A percentile compares a stretch with the other conserved stretches of the same genome.
These are phyloP conservation scores for Ophonus ardosiacus DNA, from an alignment of 2,888 invertebrate genomes.

Conservation along the genomic window DNA sequence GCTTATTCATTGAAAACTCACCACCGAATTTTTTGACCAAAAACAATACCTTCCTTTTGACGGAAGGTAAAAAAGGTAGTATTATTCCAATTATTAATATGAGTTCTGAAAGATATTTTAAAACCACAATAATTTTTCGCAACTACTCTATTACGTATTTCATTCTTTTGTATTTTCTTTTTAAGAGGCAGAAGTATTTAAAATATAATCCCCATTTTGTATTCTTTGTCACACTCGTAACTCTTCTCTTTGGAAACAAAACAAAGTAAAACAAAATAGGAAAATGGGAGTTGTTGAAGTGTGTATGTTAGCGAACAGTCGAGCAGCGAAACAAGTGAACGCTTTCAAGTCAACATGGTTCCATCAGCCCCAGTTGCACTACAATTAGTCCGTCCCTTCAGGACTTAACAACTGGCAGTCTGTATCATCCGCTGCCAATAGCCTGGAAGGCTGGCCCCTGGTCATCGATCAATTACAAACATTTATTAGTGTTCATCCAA, in stretches of 20 bases:
- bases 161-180: no score
- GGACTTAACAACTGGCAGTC: constrained; percentile 11
- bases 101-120: no score
- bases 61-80: no score
- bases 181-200: not conserved
- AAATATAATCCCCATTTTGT: not conserved
- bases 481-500: not conserved
- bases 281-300: constrained; percentile 32
- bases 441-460: not conserved
- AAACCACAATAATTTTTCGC: no score
- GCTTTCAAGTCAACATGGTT: constrained; percentile 54
- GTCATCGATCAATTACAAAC: constrained; percentile 4
- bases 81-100: no score
- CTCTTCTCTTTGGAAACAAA: not conserved
- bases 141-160: no score
- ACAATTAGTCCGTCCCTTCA: constrained; percentile 18
- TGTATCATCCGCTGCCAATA: not conserved
- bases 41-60: no score
- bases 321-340: constrained; percentile 54
- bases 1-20: no score
- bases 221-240: not conserved
- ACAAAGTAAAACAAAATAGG: constrained; percentile 26
- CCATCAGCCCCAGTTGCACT: constrained; percentile 32
- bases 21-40: no score
- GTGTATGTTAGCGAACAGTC: constrained; percentile 7